phyloP scores from a whole-genome alignment of 2,113 vertebrate genomes.

The Callionymus lyra region DNA sequence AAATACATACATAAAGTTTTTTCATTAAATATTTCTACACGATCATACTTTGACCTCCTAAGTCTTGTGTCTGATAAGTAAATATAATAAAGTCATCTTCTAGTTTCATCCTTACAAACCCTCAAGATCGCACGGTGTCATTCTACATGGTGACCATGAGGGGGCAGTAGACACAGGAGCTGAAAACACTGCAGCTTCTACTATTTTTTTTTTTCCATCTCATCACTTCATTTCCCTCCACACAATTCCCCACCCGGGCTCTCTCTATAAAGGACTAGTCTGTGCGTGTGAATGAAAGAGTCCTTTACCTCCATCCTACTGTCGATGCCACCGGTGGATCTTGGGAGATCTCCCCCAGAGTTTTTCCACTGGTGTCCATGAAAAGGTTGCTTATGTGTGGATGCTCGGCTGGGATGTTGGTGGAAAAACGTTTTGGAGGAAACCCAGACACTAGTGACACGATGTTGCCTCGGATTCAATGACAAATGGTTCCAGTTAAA shows the following conservation, averaged over 20 bases:
- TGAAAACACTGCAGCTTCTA: background rate
- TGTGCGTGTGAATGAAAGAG: slow-evolving; percentile 25
- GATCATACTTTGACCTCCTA: too few species aligned
- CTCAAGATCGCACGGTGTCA: too few species aligned
- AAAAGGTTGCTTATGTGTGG: slow-evolving; percentile 25
- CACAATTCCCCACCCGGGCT: slow-evolving; percentile 19
- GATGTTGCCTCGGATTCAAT: slow-evolving; percentile 1
- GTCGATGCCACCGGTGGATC: slow-evolving; percentile 15
- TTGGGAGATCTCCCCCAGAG: slow-evolving; percentile 1
- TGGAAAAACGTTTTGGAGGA: slow-evolving; percentile 1
- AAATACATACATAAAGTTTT: too few species aligned
- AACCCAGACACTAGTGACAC: slow-evolving; percentile 8
- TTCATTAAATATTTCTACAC: too few species aligned
- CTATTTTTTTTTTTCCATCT: slow-evolving; percentile 22
- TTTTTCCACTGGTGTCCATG: slow-evolving; percentile 2
- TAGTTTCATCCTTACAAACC: too few species aligned
- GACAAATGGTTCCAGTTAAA: background rate
- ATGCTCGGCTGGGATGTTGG: background rate
- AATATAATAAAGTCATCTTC: too few species aligned
- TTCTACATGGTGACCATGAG: too few species aligned
- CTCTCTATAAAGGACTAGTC: slow-evolving; percentile 5
- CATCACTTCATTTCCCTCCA: slow-evolving; percentile 15
- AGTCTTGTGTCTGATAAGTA: too few species aligned
- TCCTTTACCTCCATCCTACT: slow-evolving; percentile 10
- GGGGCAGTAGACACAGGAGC: too few species aligned